These are phyloP conservation scores for Sarcophaga bullata DNA, from an alignment of 1,140 invertebrate genomes.

Conservation along the genomic window DNA sequence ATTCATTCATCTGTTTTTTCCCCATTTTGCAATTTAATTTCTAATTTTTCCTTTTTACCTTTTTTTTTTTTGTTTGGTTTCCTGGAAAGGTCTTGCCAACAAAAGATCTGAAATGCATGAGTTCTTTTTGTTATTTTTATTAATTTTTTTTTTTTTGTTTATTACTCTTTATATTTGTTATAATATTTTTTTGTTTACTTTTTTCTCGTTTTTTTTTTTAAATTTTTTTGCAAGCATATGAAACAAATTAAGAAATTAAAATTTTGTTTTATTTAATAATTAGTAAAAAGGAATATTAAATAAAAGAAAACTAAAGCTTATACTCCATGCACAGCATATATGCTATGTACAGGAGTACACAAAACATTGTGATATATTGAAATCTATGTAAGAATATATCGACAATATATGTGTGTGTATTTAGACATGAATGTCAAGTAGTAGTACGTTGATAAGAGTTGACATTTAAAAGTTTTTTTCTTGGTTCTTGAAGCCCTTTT, in stretches of 20 bases:
- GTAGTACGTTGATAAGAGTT: no score
- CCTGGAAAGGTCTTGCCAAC: background rate
- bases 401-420: no score
- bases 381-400: no score
- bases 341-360: no score
- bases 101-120: constrained; percentile 39
- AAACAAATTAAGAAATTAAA: background rate
- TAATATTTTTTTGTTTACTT: background rate
- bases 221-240: background rate
- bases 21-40: background rate
- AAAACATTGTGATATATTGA: no score
- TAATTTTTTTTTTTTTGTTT: background rate
- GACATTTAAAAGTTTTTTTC: no score
- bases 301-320: no score
- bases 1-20: constrained; percentile 4
- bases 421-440: no score
- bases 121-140: constrained; percentile 33
- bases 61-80: background rate
- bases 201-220: background rate
- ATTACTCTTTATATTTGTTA: background rate
- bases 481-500: no score
- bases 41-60: background rate
- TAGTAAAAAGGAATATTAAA: no score
- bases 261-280: background rate
- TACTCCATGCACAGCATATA: no score